These are phyloP conservation scores for Syrista parreyssii DNA, from an alignment of 2,888 invertebrate genomes.

Conservation along the genomic window DNA sequence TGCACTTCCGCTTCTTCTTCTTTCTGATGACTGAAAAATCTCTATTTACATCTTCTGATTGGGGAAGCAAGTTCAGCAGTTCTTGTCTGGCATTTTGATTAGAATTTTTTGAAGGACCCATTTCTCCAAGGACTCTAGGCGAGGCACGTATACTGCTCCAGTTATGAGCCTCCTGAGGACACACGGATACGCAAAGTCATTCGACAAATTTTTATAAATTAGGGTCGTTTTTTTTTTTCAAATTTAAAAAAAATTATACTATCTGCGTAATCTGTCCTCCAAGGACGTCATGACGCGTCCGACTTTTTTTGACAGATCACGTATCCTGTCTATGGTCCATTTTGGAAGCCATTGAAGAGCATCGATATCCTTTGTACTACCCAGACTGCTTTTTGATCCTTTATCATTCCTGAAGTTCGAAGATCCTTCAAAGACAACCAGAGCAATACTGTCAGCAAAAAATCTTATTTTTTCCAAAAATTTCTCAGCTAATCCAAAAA, in stretches of 20 bases:
- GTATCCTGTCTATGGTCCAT: neutral
- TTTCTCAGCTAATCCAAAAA: neutral
- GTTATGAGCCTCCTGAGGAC: conserved; percentile 47
- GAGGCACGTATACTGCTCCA: conserved; percentile 27
- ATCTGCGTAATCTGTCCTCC: conserved; percentile 12
- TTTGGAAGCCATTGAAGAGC: neutral
- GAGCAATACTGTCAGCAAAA: neutral
- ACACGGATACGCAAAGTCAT: conserved; percentile 39
- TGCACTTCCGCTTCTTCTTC: neutral
- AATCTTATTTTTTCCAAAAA: neutral
- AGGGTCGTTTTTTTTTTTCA: conserved; percentile 14
- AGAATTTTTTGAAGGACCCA: conserved; percentile 21
- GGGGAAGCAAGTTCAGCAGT: conserved; percentile 23
- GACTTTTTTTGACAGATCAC: conserved; percentile 13
- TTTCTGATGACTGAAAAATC: neutral
- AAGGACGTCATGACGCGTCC: conserved; percentile 8
- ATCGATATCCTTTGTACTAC: neutral
- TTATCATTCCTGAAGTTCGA: neutral
- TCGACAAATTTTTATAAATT: conserved; percentile 14
- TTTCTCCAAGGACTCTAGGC: conserved; percentile 31
- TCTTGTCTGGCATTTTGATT: conserved; percentile 17
- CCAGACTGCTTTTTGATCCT: neutral
- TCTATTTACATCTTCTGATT: neutral
- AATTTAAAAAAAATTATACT: too few relatives aligned
- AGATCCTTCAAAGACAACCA: neutral